phyloP scores from a whole-genome alignment of 2,797 vertebrate species.

The Oophaga sylvatica region DNA sequence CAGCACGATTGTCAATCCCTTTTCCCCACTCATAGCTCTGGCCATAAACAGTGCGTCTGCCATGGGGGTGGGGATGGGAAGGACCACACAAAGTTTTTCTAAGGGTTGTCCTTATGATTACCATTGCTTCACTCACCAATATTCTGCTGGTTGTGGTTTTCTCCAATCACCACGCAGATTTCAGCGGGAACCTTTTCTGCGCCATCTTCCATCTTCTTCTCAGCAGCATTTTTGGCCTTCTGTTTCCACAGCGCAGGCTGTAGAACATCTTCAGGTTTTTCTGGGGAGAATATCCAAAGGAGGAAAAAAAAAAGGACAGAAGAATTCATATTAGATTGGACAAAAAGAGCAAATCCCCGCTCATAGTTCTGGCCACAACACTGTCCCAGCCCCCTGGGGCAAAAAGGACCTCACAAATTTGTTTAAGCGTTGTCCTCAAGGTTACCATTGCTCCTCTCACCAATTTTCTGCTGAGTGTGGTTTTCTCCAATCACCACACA shows the following conservation, averaged over 20 bases:
- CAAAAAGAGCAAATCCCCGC: too few relatives aligned
- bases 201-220: constrained; percentile 84
- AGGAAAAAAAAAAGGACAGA: too few relatives aligned
- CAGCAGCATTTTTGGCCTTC: constrained; percentile 77
- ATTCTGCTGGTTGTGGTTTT: constrained; percentile 88
- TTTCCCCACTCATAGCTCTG: neutral
- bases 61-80: too few relatives aligned
- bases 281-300: constrained; percentile 63
- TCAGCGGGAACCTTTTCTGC: constrained; percentile 86
- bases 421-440: too few relatives aligned
- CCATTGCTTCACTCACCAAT: constrained; percentile 79
- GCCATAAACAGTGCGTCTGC: too few relatives aligned
- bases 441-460: constrained; percentile 71
- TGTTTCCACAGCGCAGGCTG: constrained; percentile 79
- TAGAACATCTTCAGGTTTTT: constrained; percentile 80
- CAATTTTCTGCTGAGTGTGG: constrained; percentile 90
- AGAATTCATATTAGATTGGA: too few relatives aligned
- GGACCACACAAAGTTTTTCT: too few relatives aligned
- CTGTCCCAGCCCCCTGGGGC: too few relatives aligned
- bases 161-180: constrained; percentile 96
- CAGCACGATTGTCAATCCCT: too few relatives aligned
- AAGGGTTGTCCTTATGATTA: too few relatives aligned
- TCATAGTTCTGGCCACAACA: neutral
- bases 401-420: too few relatives aligned
- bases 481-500: constrained; percentile 94